Conservation (phyloP, 2,888 invertebrate genomes). For the Disparrhopalites patrizii region DNA sequence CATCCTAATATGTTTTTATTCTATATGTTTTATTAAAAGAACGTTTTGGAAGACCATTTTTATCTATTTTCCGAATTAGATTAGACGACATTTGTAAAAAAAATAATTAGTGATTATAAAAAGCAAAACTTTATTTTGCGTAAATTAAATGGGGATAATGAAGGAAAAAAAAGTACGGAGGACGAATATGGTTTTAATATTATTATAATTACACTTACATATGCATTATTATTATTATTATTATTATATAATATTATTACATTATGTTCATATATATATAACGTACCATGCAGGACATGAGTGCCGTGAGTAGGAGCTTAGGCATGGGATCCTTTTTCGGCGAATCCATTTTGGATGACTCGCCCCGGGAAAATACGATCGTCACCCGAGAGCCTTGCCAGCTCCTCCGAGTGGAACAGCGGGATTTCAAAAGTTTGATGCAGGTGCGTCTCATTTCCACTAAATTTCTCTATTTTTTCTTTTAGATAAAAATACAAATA, state of each 20-base stretch:
- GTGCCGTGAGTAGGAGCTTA: slow-evolving; percentile 63
- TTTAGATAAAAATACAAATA: too few relatives aligned
- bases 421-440: slow-evolving; percentile 72
- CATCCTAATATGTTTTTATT: too few relatives aligned
- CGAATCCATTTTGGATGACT: slow-evolving; percentile 68
- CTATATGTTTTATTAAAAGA: too few relatives aligned
- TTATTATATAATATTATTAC: too few relatives aligned
- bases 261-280: background rate
- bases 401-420: slow-evolving; percentile 68
- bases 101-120: too few relatives aligned
- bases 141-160: background rate
- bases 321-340: slow-evolving; percentile 73
- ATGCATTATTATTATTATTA: too few relatives aligned
- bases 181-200: too few relatives aligned
- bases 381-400: slow-evolving; percentile 62
- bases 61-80: too few relatives aligned
- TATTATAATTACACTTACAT: too few relatives aligned
- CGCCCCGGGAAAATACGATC: slow-evolving; percentile 50
- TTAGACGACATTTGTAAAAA: too few relatives aligned
- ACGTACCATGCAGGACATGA: slow-evolving; percentile 53
- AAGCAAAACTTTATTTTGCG: background rate
- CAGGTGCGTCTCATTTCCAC: slow-evolving; percentile 59
- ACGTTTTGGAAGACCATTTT: too few relatives aligned
- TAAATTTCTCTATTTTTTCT: background rate
- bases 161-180: background rate